phyloP scores from a whole-genome alignment of 2,888 invertebrate species.

The Scaeva pyrastri region DNA sequence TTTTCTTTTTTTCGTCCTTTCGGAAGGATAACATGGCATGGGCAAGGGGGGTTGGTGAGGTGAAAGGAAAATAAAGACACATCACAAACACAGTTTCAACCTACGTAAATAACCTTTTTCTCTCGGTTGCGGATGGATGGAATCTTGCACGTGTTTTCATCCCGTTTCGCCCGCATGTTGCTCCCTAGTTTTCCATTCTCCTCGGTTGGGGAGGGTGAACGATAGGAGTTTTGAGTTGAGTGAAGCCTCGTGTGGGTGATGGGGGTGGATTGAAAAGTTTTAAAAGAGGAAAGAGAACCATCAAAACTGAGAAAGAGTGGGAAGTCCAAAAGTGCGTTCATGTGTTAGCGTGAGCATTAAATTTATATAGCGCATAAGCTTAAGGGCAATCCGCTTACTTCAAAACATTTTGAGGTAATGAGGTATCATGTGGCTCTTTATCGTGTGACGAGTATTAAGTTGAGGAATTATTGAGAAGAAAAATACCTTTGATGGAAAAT shows the following conservation, averaged over 20 bases:
- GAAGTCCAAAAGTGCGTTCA: slow-evolving; percentile 3
- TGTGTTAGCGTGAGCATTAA: slow-evolving; percentile 51
- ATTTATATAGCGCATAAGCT: slow-evolving; percentile 61
- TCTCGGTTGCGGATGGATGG: background rate
- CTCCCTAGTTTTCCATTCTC: slow-evolving; percentile 25
- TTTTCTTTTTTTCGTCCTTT: background rate
- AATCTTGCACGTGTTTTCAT: slow-evolving; percentile 55
- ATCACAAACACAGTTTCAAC: slow-evolving; percentile 28
- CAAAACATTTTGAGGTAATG: slow-evolving; percentile 57
- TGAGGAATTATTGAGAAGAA: background rate
- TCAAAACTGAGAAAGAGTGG: background rate
- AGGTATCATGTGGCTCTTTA: slow-evolving; percentile 33
- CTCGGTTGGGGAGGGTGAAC: background rate
- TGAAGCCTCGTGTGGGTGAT: too few relatives aligned
- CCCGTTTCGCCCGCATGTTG: slow-evolving; percentile 34
- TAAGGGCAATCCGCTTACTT: slow-evolving; percentile 62
- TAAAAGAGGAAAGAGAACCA: background rate
- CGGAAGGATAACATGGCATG: too few relatives aligned
- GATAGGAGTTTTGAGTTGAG: too few relatives aligned
- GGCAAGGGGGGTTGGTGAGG: background rate
- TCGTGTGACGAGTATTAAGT: background rate
- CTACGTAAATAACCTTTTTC: slow-evolving; percentile 33
- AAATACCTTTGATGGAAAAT: slow-evolving; percentile 35
- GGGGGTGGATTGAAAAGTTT: background rate
- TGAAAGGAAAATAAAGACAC: slow-evolving; percentile 7